A percentile compares a stretch with the other conserved stretches of the same genome.
Evolutionary conservation across 2,888 invertebrate genomes (phyloP).

Genomic region (Chelonus formosanus): DNA sequence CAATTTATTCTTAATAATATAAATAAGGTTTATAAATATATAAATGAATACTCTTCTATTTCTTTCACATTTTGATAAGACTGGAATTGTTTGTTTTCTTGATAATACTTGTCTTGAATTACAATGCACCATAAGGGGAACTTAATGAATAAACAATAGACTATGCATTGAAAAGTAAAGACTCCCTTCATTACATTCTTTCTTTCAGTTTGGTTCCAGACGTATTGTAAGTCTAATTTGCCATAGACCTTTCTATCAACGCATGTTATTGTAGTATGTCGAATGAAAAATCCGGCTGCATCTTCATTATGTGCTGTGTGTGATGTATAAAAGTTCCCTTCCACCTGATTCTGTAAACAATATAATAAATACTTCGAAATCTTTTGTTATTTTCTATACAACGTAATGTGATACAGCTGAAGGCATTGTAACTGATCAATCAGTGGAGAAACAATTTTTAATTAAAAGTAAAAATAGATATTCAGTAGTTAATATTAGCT

Average conservation of each 20-base stretch:
- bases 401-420: conserved; percentile 38
- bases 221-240: conserved; percentile 15
- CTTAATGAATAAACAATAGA: no score
- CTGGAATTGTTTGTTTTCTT: no score
- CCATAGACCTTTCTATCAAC: conserved; percentile 12
- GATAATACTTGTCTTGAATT: no score
- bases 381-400: conserved; percentile 47
- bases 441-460: no score
- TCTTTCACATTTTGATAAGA: not conserved
- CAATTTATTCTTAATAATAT: no score
- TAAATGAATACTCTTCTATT: no score
- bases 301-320: conserved; percentile 34
- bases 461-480: no score
- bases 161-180: not conserved
- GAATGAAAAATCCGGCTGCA: conserved; percentile 28
- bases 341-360: conserved; percentile 31
- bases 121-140: no score
- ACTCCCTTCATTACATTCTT: not conserved
- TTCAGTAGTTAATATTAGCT: no score
- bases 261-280: conserved; percentile 18
- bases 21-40: no score
- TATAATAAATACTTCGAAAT: conserved; percentile 43
- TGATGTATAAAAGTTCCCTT: conserved; percentile 33
- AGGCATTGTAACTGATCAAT: conserved; percentile 26
- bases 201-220: conserved; percentile 6